Evolutionary conservation across 2,797 vertebrate species (phyloP).

Genomic region (Tenualosa thibaudeaui): DNA sequence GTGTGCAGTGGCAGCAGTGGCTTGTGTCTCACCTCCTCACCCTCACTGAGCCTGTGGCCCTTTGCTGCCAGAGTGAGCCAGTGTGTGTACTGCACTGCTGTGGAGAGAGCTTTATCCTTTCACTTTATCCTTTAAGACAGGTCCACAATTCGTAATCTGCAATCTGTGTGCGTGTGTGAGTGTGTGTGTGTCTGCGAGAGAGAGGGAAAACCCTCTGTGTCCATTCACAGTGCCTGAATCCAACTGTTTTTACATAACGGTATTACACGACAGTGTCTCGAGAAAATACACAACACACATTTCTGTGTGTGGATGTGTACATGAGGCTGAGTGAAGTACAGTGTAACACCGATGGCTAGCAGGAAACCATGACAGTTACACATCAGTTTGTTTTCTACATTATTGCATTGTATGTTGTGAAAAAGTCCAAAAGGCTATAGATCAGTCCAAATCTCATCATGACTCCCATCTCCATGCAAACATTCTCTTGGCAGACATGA

Average conservation of each 20-base stretch:
- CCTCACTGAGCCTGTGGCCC: conserved; percentile 51
- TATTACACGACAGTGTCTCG: neutral
- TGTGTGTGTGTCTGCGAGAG: conserved; percentile 53
- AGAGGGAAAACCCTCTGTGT: neutral
- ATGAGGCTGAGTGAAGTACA: too few species aligned
- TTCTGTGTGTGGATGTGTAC: neutral
- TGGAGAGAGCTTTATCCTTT: conserved; percentile 69
- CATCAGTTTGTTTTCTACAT: neutral
- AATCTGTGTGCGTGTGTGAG: conserved; percentile 50
- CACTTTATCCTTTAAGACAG: conserved; percentile 75
- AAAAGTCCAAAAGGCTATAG: neutral
- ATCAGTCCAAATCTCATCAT: neutral
- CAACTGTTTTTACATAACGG: neutral
- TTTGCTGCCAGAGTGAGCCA: conserved; percentile 37
- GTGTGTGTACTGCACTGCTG: conserved; percentile 40
- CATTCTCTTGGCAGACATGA: neutral
- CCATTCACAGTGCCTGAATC: neutral
- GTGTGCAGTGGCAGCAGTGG: conserved; percentile 35
- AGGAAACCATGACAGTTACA: neutral
- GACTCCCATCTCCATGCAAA: neutral
- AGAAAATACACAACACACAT: conserved; percentile 7
- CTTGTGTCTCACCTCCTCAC: conserved; percentile 31
- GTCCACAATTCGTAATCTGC: conserved; percentile 70
- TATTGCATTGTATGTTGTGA: neutral
- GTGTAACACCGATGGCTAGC: neutral